Evolutionary conservation across 2,888 invertebrate species (phyloP).

Genomic region (Caenorhabditis imperialis): DNA sequence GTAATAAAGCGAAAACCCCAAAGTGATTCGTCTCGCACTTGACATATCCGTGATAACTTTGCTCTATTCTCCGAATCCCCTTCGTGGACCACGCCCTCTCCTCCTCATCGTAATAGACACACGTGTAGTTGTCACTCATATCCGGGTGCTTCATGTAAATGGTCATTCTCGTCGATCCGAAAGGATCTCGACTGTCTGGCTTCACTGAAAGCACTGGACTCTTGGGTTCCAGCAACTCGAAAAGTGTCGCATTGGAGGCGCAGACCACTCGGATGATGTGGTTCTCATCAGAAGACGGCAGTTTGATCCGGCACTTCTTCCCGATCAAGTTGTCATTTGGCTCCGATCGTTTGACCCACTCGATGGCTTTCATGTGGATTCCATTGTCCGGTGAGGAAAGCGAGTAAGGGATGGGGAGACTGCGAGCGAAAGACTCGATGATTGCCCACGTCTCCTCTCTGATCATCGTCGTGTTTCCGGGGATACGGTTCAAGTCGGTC

Average conservation of each 20-base stretch:
- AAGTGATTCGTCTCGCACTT: slow-evolving; percentile 73
- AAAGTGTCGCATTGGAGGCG: slow-evolving; percentile 57
- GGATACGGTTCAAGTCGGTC: slow-evolving; percentile 65
- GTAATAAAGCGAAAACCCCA: slow-evolving; percentile 72
- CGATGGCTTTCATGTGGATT: slow-evolving; percentile 65
- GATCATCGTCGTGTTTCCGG: slow-evolving; percentile 64
- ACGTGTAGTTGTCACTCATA: slow-evolving; percentile 70
- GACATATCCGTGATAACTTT: slow-evolving; percentile 67
- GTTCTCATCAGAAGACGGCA: slow-evolving; percentile 57
- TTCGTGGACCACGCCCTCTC: slow-evolving; percentile 73
- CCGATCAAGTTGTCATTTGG: slow-evolving; percentile 55
- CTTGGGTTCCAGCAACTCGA: slow-evolving; percentile 57
- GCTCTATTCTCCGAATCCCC: slow-evolving; percentile 66
- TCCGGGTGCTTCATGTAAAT: slow-evolving; percentile 65
- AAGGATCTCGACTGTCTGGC: slow-evolving; percentile 54
- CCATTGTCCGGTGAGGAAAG: slow-evolving; percentile 65
- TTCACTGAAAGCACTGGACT: slow-evolving; percentile 66
- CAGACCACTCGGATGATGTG: slow-evolving; percentile 60
- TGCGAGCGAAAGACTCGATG: slow-evolving; percentile 58
- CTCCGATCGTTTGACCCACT: slow-evolving; percentile 57
- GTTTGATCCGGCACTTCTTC: slow-evolving; percentile 55
- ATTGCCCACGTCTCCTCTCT: slow-evolving; percentile 56
- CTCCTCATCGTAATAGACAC: slow-evolving; percentile 72
- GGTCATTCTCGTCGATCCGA: slow-evolving; percentile 56
- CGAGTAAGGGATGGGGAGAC: slow-evolving; percentile 68